These are phyloP conservation scores for Chaenocephalus aceratus DNA, from an alignment of 2,113 vertebrate species.

Conservation along the genomic window DNA sequence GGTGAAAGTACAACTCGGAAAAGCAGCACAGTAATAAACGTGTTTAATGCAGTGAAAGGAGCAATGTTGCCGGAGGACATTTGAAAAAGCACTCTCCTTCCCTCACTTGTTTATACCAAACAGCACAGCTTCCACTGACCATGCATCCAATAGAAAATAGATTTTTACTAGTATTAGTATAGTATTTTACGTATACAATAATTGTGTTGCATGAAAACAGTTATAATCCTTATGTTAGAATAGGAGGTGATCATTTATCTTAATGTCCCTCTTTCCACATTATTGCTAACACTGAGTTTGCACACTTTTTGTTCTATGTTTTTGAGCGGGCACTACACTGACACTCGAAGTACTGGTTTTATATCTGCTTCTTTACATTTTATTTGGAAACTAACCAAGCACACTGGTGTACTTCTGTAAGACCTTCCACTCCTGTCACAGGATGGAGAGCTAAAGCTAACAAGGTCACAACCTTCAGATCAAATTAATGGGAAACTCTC, in stretches of 20 bases:
- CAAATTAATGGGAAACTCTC: conserved; percentile 4
- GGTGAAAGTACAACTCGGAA: conserved; percentile 22
- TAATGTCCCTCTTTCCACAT: conserved; percentile 16
- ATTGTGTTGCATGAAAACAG: neutral
- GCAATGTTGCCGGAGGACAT: neutral
- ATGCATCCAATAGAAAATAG: neutral
- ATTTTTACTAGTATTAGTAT: neutral
- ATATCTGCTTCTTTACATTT: conserved; percentile 48
- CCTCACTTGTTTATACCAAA: neutral
- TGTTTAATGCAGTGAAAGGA: conserved; percentile 17
- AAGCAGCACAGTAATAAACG: conserved; percentile 27
- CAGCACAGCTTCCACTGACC: neutral
- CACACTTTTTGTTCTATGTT: conserved; percentile 34
- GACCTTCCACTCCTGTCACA: neutral
- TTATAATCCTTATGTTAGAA: conserved; percentile 9
- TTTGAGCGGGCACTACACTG: conserved; percentile 32
- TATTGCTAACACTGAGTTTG: conserved; percentile 10
- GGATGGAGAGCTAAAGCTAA: conserved; percentile 5
- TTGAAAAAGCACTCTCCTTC: neutral
- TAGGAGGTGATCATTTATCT: conserved; percentile 19
- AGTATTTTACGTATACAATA: neutral
- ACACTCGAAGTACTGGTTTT: neutral
- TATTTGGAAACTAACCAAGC: conserved; percentile 52
- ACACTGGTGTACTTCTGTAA: conserved; percentile 22
- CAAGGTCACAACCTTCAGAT: neutral